Evolutionary conservation across 2,113 vertebrate species (phyloP), one percentile per base, ranked within the genome.

Genomic region (Rhinopomastus cyanomelas): DNA sequence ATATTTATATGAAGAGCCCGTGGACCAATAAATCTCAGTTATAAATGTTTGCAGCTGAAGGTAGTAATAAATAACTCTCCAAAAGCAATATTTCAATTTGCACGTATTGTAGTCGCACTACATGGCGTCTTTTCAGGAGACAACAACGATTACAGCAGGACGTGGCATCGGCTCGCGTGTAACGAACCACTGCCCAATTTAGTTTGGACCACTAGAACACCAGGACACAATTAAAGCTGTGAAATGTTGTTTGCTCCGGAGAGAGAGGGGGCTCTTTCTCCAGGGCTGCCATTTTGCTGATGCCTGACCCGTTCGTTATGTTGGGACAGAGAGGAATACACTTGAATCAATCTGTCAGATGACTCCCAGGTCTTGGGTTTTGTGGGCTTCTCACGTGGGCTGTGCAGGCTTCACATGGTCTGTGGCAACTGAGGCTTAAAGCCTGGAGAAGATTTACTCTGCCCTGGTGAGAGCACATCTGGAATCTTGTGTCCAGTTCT

Each of bases 21-120:
- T 93, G 93, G 94, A 89, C 95, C 95, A 97, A 97, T 97, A 97
- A 97, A 97, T 97, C 97, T 95, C 74, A 77, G 92, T 97, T 97
- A 96, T 94, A 97, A 97, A 97, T 96, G 97, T 96, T 97, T 97
- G 96, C 92, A 96, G 95, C 92, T 95, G 88, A 91, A 93, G 95
- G 95, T 97, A 93, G 94, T 90, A 96, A 97, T 98, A 97, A 97
- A 97, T 97, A 97, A 97, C 81, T 75, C 95, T 97, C 93, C 89
- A 96, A 87, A 94, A 93, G 94, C 95, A 96, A 81, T 97, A 96
- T 97, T 96, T 98, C 96, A 97, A 80, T 95, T 97, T 96, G 87
- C 85, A 93, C 95, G 95, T 96, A 95, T 96, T 97, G 87, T 94
- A 84, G 78, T 93, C 95, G 51, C 67, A 83, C 72, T 78, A 77